Evolutionary conservation across 2,113 vertebrate species (phyloP), one percentile per base, ranked within the genome.

Genomic region (Zapus hudsonius): DNA sequence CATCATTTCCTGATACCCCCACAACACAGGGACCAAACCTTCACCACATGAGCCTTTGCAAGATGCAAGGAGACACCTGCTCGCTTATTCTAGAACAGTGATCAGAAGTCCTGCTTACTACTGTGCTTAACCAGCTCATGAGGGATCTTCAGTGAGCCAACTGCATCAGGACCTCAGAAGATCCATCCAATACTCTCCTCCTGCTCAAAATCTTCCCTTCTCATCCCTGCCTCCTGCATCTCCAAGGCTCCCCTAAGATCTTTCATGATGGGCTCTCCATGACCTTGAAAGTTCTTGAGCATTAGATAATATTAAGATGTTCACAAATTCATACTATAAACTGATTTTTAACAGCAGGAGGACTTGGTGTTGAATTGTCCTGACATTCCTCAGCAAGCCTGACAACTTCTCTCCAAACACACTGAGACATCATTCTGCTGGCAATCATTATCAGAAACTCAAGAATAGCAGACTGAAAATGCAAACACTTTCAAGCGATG

Each of bases 321-420:
- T 94, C 31, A 81, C 59, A 76, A 4, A 63, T n/a, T 84, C 16
- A n/a, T 27, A 83, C 36, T 87, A 57, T 29, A 29, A 88, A 17
- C 87, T 36, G 4, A 90, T 85, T 59, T 91, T 74, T 59, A 81
- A 61, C 13, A 79, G 5, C 4, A 2, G 83, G 91, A 74, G 17
- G 91, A 72, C 19, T 40, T 89, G 25, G 31, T 87, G 55, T 36
- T 93, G 22, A 89, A 63, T 89, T 95, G 76, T 55, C 80, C 61
- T 86, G 27, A 67, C 67, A 92, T 72, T 88, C 20, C 22, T 87
- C 70, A 78, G 38, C 3, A 31, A n/a, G 38, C 8, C 47, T 82
- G 33, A 85, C 13, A 78, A 66, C 63, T 73, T 87, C 47, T 95
- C 33, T 40, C 59, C 89, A 15, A 33, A 84, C 11, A 82, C 17